Evolutionary conservation across 2,113 vertebrate species (phyloP), one percentile per base, ranked within the genome.

Genomic region (Cryptotis parvus): DNA sequence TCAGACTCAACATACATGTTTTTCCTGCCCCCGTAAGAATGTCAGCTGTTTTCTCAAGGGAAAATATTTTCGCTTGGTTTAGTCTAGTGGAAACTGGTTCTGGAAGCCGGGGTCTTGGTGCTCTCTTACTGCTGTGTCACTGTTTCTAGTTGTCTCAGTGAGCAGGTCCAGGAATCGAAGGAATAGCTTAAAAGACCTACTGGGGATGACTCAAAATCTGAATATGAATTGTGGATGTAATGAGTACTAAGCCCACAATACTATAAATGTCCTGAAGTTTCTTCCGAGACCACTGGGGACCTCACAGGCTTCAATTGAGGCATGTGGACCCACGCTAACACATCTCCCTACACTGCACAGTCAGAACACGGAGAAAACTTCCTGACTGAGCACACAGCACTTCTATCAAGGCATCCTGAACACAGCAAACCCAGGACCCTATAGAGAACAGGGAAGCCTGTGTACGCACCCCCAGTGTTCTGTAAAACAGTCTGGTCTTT

Each of bases 401-500:
- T 70, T 89, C 39, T 63, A 73, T 27, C 75, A 45, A 89, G 12
- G 9, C 75, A 55, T 61, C 75, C 29, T 83, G 39, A 83, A n/a
- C 39, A 31, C 22, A 41, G 18, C 18, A 15, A 55, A 70, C 52
- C 52, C 27, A 49, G 14, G 29, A 43, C 45, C 68, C 63, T n/a
- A 9, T 33, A 39, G 7, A 68, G 72, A 18, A 70, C n/a, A 73
- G 65, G 74, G 9, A 14, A 74, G 16, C 31, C n/a, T 4, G 45
- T 11, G 45, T 14, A 96, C 98, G 0, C 97, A 99, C 99, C 98
- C 0, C 93, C 52, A 6, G 96, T 98, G 95, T 98, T 98, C 87
- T 99, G 97, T 0, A 0, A 0, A 18, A 99, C 96, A 0, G 89
- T 98, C 35, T 95, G 92, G 86, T 99, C 95, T 95, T 98, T 99